Percentiles rank a stretch among this genome's conserved stretches.
These are phyloP conservation scores for Zaprionus camerounensis DNA, from an alignment of 1,140 invertebrate genomes.

Conservation along the genomic window DNA sequence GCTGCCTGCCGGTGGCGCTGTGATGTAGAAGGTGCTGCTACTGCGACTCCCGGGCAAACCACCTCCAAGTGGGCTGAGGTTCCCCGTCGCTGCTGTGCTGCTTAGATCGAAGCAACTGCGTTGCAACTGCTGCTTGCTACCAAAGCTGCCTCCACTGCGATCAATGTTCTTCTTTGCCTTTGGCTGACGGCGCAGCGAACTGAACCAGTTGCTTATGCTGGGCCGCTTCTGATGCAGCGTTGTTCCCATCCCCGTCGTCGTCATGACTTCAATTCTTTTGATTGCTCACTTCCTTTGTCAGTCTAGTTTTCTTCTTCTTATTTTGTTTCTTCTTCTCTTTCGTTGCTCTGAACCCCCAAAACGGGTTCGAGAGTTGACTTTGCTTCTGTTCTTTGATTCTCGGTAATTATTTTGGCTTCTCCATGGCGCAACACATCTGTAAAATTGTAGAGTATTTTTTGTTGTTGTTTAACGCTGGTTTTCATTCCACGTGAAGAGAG, in stretches of 20 bases:
- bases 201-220: conserved; percentile 90
- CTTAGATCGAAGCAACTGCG: conserved; percentile 81
- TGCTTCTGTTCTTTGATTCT: conserved; percentile 21
- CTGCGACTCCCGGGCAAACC: conserved; percentile 46
- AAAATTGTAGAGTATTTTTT: conserved; percentile 54
- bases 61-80: conserved; percentile 14
- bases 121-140: conserved; percentile 80
- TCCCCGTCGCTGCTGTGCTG: not conserved
- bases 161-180: conserved; percentile 84
- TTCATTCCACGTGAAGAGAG: not conserved
- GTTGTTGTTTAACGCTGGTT: conserved; percentile 11
- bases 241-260: conserved; percentile 49
- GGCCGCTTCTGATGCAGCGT: conserved; percentile 85
- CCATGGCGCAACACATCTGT: conserved; percentile 49
- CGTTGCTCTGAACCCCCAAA: not conserved
- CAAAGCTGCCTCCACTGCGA: conserved; percentile 52
- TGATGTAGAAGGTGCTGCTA: conserved; percentile 65
- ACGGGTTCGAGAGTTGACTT: conserved; percentile 24
- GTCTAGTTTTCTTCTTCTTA: conserved; percentile 14
- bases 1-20: conserved; percentile 15
- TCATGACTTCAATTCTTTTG: conserved; percentile 13
- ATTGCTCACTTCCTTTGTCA: conserved; percentile 58
- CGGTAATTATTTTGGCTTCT: conserved; percentile 48
- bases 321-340: conserved; percentile 25
- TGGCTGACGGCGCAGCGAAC: conserved; percentile 88